Evolutionary conservation across 1,140 invertebrate species (phyloP).

Genomic region (Bathynomus jamesi): DNA sequence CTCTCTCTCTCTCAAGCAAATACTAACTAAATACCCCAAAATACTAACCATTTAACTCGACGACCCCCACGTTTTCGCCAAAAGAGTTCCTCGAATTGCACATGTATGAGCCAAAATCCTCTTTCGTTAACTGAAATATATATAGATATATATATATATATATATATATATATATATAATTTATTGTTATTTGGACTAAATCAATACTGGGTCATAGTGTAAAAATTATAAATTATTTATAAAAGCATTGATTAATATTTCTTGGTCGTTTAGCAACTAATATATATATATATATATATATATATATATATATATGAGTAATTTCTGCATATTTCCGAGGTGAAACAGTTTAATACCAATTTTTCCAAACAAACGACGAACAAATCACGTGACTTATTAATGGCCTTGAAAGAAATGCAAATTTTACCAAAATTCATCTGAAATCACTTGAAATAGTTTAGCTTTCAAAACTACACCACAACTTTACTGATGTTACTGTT

Average conservation of each 20-base stretch:
- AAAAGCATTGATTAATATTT: neutral
- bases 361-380: neutral
- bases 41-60: constrained; percentile 4
- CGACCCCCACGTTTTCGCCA: constrained; percentile 1
- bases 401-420: neutral
- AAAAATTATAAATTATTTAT: neutral
- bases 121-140: constrained; percentile 2
- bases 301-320: neutral
- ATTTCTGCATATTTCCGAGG: neutral
- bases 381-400: neutral
- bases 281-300: neutral
- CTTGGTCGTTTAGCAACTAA: neutral
- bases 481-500: neutral
- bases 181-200: no score
- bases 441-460: neutral
- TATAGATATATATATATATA: neutral
- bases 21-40: neutral
- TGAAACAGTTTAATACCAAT: no score
- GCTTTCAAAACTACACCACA: neutral
- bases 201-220: neutral
- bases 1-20: no score
- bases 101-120: constrained; percentile 7
- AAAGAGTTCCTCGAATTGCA: constrained; percentile 10
- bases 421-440: neutral
- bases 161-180: no score